These are phyloP conservation scores for Teleiodes luculella DNA, from an alignment of 2,888 invertebrate species.

Conservation along the genomic window DNA sequence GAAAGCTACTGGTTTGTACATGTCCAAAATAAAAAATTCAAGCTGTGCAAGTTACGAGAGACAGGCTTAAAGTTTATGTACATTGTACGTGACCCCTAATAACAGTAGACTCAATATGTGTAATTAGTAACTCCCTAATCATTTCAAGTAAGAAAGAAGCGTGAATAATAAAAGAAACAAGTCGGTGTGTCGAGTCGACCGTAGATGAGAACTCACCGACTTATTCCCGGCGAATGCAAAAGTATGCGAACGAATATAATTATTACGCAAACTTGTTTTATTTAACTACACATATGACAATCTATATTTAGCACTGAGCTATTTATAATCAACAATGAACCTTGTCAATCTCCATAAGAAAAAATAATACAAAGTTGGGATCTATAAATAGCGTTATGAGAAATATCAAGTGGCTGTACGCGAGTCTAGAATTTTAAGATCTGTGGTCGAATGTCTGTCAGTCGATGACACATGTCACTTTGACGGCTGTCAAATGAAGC, in stretches of 20 bases:
- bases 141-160: too few species aligned
- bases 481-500: conserved; percentile 1
- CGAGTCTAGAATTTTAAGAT: conserved; percentile 1
- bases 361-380: background rate
- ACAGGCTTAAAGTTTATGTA: background rate
- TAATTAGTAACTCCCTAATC: too few species aligned
- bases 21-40: too few species aligned
- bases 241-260: too few species aligned
- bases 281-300: background rate
- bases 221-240: too few species aligned
- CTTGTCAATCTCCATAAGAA: conserved; percentile 2
- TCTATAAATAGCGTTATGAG: background rate
- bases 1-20: too few species aligned
- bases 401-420: background rate
- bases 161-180: too few species aligned
- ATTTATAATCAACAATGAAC: background rate
- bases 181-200: too few species aligned
- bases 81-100: too few species aligned
- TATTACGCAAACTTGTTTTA: too few species aligned
- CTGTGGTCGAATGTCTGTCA: background rate
- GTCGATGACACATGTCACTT: conserved; percentile 1
- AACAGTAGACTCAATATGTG: too few species aligned
- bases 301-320: background rate
- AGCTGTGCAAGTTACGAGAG: background rate
- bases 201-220: too few species aligned